Conservation (phyloP, 1,140 invertebrate species). For the Lordiphosa mommai region DNA sequence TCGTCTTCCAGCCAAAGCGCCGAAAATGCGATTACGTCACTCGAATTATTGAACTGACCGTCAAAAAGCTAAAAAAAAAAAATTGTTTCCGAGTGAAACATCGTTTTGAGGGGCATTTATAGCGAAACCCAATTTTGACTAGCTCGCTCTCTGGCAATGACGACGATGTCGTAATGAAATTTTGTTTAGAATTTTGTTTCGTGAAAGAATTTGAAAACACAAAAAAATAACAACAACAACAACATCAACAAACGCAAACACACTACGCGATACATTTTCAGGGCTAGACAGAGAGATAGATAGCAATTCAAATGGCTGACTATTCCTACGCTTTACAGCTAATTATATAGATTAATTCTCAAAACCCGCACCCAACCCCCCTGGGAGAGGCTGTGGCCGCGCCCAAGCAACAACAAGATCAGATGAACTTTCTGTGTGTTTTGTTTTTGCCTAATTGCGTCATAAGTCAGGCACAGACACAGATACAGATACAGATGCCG, state of each 20-base stretch:
- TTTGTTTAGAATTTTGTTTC: conserved; percentile 64
- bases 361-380: background rate
- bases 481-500: conserved; percentile 21
- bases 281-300: conserved; percentile 59
- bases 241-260: conserved; percentile 29
- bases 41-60: conserved; percentile 20
- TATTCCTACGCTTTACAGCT: conserved; percentile 38
- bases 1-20: conserved; percentile 24
- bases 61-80: conserved; percentile 21
- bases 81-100: conserved; percentile 45
- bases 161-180: conserved; percentile 64
- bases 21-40: conserved; percentile 47
- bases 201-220: conserved; percentile 41
- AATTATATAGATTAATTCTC: conserved; percentile 66
- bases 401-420: conserved; percentile 26
- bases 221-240: background rate
- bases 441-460: conserved; percentile 54
- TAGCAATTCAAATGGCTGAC: conserved; percentile 33
- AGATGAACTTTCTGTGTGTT: conserved; percentile 40
- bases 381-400: conserved; percentile 6
- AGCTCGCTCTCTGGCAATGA: conserved; percentile 26
- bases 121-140: conserved; percentile 10
- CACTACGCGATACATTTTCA: conserved; percentile 48
- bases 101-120: conserved; percentile 51
- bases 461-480: conserved; percentile 45